Evolutionary conservation across 1,140 invertebrate genomes (phyloP), one percentile per base, ranked within the genome.

Genomic region (Macrocentrus cingulum): DNA sequence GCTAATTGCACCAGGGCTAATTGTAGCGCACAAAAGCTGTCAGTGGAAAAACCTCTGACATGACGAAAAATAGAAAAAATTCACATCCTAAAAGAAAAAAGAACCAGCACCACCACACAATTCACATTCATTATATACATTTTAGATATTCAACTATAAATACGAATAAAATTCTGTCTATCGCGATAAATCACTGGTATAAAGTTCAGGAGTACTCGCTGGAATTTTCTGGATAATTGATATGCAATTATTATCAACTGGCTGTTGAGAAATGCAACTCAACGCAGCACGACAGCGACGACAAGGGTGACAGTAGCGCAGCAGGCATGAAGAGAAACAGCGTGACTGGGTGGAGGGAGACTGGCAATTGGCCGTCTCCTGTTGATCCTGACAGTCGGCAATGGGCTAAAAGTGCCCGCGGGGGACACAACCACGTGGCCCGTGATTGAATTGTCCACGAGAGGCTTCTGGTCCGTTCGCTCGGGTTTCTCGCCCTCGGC

Each of bases 401-500:
- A 52, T n/a, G 66, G 57, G 52, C 57, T 51, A 11, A 68, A 70
- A 7, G 45, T 60, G 58, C 50, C 29, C 59, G 19, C 1, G 56
- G 58, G 41, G 55, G 42, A 60, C 41, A 36, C 61, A n/a, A 63
- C 61, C 8, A 65, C 41, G 4, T 71, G 68, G 0, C 68, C 63
- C 23, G 67, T 59, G 1, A 67, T 55, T 18, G 65, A 62, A 44
- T 73, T 72, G 49, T 74, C 73, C 11, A 70, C 51, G n/a, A n/a
- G n/a, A n/a, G n/a, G n/a, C n/a, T n/a, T n/a, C n/a, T n/a, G n/a
- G n/a, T 5, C 65, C 49, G 13, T 56, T 48, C 0, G 51, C 45
- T 34, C 61, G 67, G 58, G 66, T 72, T 32, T 60, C 29, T 69
- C 71, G 22, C 71, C 70, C 11, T 71, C 72, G 2, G 64, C 64